Evolutionary conservation across 2,888 invertebrate genomes (phyloP), one percentile per base, ranked within the genome.

Genomic region (Orthosia gothica): DNA sequence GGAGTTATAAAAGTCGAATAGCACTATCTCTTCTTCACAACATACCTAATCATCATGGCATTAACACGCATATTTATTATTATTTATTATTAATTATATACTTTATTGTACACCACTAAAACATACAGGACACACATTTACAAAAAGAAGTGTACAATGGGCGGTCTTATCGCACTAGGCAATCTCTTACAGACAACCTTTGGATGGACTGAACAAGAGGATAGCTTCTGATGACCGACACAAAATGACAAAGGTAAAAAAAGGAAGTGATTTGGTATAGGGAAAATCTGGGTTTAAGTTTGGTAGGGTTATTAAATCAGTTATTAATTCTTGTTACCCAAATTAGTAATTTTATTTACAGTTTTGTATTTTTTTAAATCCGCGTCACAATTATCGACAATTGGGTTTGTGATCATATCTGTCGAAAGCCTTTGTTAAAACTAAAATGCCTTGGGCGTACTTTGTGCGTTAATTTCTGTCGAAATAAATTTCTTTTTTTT

Each of bases 371-470:
- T 15, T 11, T 61, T 16, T 45, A 0, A 3, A 18, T 13, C 9
- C 4, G 18, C 13, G 9, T n/a, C 18, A 16, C 32, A 18, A 20
- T 45, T 9, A 0, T 13, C 2, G 7, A 12, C 3, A 5, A 20
- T 47, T 63, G 7, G 40, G 1, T 26, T 20, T 26, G 26, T 54
- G 59, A 69, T 20, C 15, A 7, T n/a, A 15, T 15, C 0, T 49
- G 18, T 72, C 52, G 15, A 73, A 73, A 16, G 62, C 57, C 50
- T 74, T 50, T 13, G 40, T 55, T 11, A 71, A 13, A 23, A 26
- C 23, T 20, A 49, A 62, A 68, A 32, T 16, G 13, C 55, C 16
- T 40, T 23, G 32, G 67, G 40, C 40, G 40, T 9, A 40, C 0
- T 40, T 40, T 40, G 9, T 40, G 40, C 40, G 9, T 40, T 40